Evolutionary conservation across 2,797 vertebrate species (phyloP).

Genomic region (Acanthurus tractus): DNA sequence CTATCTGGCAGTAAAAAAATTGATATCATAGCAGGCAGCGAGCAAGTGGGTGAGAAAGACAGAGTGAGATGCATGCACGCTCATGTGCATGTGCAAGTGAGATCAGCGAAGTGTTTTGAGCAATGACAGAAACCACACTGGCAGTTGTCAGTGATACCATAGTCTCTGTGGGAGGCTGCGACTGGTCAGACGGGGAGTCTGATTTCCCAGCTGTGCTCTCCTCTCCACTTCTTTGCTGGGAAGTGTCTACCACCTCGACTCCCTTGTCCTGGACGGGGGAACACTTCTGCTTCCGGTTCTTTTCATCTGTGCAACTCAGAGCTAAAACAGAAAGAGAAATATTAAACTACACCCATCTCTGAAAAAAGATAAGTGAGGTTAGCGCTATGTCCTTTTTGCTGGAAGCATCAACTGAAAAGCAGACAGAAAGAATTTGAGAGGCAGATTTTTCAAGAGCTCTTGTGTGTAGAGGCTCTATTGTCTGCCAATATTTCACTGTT

Average conservation of each 20-base stretch:
- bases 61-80: slow-evolving; percentile 46
- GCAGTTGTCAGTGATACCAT: slow-evolving; percentile 72
- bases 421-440: slow-evolving; percentile 9
- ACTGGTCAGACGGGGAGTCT: slow-evolving; percentile 45
- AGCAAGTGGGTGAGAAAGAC: slow-evolving; percentile 71
- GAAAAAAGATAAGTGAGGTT: slow-evolving; percentile 5
- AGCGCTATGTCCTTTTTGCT: slow-evolving; percentile 19
- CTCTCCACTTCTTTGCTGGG: slow-evolving; percentile 26
- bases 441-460: slow-evolving; percentile 14
- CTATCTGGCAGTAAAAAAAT: slow-evolving; percentile 69
- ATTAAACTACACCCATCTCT: background rate
- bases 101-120: slow-evolving; percentile 62
- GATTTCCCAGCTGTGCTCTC: slow-evolving; percentile 38
- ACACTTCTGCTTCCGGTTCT: slow-evolving; percentile 24
- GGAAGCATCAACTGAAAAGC: slow-evolving; percentile 5
- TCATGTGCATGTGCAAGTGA: slow-evolving; percentile 38
- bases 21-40: slow-evolving; percentile 68
- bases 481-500: slow-evolving; percentile 6
- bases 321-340: slow-evolving; percentile 42
- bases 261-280: slow-evolving; percentile 34
- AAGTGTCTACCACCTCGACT: slow-evolving; percentile 32
- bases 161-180: slow-evolving; percentile 68
- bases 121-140: slow-evolving; percentile 61
- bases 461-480: background rate
- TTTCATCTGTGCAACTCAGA: slow-evolving; percentile 25